phyloP scores from a whole-genome alignment of 2,888 invertebrate species.

The Monochamus alternatus region DNA sequence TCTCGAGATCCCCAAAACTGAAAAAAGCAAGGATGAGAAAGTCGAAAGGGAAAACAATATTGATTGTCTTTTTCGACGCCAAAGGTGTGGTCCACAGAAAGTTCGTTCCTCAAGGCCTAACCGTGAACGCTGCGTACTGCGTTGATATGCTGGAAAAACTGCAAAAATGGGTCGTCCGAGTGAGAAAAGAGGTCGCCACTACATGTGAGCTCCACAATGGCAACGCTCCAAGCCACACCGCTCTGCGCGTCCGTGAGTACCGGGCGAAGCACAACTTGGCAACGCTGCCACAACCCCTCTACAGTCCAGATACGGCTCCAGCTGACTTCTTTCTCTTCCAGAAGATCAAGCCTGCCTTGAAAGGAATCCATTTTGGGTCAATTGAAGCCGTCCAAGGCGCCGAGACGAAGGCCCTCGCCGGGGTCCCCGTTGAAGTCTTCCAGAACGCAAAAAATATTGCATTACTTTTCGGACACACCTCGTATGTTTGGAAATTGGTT shows the following conservation, averaged over 20 bases:
- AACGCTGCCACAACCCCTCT: neutral
- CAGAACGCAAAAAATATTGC: too few species aligned
- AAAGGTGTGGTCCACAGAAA: constrained; percentile 45
- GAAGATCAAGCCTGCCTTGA: neutral
- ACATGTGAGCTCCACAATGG: too few species aligned
- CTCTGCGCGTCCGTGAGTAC: constrained; percentile 44
- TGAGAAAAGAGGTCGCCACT: neutral
- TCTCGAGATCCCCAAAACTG: neutral
- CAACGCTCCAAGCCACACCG: too few species aligned
- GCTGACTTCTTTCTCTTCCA: constrained; percentile 13
- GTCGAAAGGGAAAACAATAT: too few species aligned
- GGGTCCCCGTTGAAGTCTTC: constrained; percentile 26
- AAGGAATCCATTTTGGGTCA: constrained; percentile 21
- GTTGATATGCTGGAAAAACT: constrained; percentile 20
- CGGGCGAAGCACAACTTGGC: constrained; percentile 24
- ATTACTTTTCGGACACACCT: too few species aligned
- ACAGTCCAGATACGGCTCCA: neutral
- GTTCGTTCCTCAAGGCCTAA: constrained; percentile 38
- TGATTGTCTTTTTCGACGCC: constrained; percentile 34
- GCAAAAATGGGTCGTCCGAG: constrained; percentile 7
- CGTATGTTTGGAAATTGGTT: too few species aligned
- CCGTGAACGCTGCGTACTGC: constrained; percentile 17
- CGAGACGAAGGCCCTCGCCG: constrained; percentile 24
- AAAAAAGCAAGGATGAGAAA: constrained; percentile 19
- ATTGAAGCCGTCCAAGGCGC: constrained; percentile 23